Conservation (phyloP, 2,888 invertebrate species). For the Ariolimax columbianus region DNA sequence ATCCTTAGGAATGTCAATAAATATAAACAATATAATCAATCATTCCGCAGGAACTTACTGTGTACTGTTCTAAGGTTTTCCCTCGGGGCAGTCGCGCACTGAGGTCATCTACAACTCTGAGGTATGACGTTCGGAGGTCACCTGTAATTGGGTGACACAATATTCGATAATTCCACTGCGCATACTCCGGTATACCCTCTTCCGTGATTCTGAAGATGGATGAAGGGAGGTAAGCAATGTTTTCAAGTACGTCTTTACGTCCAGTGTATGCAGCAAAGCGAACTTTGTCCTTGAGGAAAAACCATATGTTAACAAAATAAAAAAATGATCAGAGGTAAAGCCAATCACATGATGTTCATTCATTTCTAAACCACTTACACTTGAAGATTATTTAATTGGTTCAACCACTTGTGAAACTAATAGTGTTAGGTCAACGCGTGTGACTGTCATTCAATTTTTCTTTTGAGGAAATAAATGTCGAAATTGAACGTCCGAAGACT, state of each 20-base stretch:
- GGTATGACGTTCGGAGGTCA: constrained; percentile 58
- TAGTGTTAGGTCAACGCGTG: too few species aligned
- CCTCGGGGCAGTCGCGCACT: constrained; percentile 54
- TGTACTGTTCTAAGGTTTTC: constrained; percentile 7
- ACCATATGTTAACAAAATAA: not conserved
- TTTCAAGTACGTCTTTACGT: constrained; percentile 63
- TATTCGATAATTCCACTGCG: constrained; percentile 66
- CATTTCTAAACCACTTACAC: too few species aligned
- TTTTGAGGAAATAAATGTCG: too few species aligned
- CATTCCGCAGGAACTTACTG: constrained; percentile 10
- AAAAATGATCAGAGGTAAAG: too few species aligned
- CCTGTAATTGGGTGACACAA: constrained; percentile 60
- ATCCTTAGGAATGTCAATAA: too few species aligned
- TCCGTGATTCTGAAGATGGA: constrained; percentile 61
- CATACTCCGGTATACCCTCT: constrained; percentile 55
- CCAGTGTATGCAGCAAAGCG: constrained; percentile 67
- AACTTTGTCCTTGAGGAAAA: constrained; percentile 65
- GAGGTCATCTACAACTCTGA: constrained; percentile 66
- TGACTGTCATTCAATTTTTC: too few species aligned
- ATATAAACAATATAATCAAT: too few species aligned
- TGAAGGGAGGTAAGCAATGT: constrained; percentile 70
- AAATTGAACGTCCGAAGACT: too few species aligned
- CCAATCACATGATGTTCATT: too few species aligned
- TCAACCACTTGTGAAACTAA: too few species aligned
- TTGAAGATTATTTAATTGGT: too few species aligned